Percentiles rank a stretch among this genome's conserved stretches.
Evolutionary conservation across 1,140 invertebrate species (phyloP).

Genomic region (Drosophila nasuta): DNA sequence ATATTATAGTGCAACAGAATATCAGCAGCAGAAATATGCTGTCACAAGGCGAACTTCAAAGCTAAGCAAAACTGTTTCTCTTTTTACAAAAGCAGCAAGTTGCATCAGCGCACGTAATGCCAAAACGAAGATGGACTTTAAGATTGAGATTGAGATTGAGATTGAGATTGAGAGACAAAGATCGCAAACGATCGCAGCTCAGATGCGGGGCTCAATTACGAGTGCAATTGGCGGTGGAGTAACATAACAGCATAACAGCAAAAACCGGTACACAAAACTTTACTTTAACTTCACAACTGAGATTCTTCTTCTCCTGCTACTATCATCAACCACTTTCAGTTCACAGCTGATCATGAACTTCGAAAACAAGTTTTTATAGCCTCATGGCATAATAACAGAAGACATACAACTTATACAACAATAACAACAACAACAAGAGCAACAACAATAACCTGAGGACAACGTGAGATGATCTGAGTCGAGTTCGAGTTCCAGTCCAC

Average conservation of each 20-base stretch:
- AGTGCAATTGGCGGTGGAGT: constrained; percentile 67
- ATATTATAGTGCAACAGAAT: constrained; percentile 56
- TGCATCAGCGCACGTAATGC: constrained; percentile 66
- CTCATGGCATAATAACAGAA: constrained; percentile 76
- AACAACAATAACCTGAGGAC: constrained; percentile 1
- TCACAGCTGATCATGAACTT: constrained; percentile 80
- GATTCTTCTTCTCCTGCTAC: constrained; percentile 61
- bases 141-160: too few relatives aligned
- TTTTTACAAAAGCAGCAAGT: constrained; percentile 48
- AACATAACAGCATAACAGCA: constrained; percentile 58
- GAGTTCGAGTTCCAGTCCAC: neutral
- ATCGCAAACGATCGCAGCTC: constrained; percentile 23
- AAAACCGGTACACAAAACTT: constrained; percentile 63
- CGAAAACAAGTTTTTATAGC: constrained; percentile 79
- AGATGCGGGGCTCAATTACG: constrained; percentile 71
- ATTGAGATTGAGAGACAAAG: constrained; percentile 40
- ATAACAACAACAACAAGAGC: constrained; percentile 24
- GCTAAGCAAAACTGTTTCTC: constrained; percentile 42
- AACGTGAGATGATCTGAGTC: constrained; percentile 62
- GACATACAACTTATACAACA: constrained; percentile 13
- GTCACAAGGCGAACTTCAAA: constrained; percentile 55
- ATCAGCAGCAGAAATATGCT: constrained; percentile 21
- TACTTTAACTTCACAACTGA: constrained; percentile 11
- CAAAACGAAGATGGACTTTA: constrained; percentile 2
- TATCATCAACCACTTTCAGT: constrained; percentile 80